Evolutionary conservation across 92 coral and sea anemone genomes (phyloP).

Genomic region (Pocillopora grandis): DNA sequence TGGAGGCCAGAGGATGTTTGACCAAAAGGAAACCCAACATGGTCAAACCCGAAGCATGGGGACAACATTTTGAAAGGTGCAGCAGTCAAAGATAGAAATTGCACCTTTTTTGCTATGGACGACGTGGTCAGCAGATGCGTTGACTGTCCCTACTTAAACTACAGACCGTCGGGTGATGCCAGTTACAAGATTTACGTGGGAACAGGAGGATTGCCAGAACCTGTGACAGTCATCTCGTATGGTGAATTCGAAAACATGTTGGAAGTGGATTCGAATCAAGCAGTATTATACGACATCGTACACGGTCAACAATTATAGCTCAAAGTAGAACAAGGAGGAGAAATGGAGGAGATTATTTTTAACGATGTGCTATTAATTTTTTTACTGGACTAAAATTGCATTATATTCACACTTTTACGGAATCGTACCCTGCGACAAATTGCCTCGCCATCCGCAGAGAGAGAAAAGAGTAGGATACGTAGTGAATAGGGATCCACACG

Average conservation of each 20-base stretch:
- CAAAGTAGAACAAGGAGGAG: too few species aligned
- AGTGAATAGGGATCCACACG: too few species aligned
- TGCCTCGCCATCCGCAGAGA: neutral
- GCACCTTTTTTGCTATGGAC: constrained; percentile 31
- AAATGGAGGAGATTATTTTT: neutral
- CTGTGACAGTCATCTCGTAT: neutral
- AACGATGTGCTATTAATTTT: neutral
- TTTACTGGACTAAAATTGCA: neutral
- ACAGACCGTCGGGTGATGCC: neutral
- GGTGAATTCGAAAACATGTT: neutral
- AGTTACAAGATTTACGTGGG: neutral
- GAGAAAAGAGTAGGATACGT: too few species aligned
- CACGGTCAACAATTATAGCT: neutral
- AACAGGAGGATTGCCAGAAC: neutral
- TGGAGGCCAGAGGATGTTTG: constrained; percentile 27
- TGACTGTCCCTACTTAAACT: neutral
- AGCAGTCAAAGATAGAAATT: neutral
- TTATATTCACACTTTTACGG: neutral
- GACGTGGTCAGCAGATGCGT: constrained; percentile 25
- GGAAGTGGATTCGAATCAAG: neutral
- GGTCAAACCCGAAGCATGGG: constrained; percentile 36
- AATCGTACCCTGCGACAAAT: neutral
- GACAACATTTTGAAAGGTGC: neutral
- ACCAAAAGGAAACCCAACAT: neutral
- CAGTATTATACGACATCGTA: neutral